phyloP scores from a whole-genome alignment of 2,888 invertebrate genomes.

The Selenia dentaria region DNA sequence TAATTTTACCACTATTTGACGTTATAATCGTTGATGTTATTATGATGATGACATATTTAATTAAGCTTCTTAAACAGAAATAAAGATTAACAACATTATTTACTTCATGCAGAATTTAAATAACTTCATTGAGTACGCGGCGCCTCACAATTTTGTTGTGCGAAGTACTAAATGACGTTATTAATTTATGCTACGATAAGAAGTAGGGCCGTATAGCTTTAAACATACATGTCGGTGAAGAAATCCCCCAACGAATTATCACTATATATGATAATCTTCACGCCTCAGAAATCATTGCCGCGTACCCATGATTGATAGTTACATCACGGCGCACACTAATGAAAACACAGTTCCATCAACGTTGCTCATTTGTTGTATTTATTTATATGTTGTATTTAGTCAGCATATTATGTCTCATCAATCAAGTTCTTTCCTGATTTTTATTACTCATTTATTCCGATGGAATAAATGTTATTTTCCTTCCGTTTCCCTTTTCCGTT shows the following conservation, averaged over 20 bases:
- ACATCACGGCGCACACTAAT: constrained; percentile 8
- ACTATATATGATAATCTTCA: neutral
- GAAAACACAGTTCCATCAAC: constrained; percentile 19
- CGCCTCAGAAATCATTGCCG: neutral
- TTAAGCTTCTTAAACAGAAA: too few relatives aligned
- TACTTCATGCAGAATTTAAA: too few relatives aligned
- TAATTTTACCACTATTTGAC: too few relatives aligned
- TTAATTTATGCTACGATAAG: too few relatives aligned
- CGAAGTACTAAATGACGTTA: too few relatives aligned
- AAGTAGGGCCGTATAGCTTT: too few relatives aligned
- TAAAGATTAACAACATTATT: too few relatives aligned
- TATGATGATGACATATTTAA: too few relatives aligned
- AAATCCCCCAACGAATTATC: neutral
- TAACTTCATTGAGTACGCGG: too few relatives aligned
- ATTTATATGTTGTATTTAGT: constrained; percentile 35
- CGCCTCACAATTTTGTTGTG: too few relatives aligned
- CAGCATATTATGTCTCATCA: constrained; percentile 39
- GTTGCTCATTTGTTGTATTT: constrained; percentile 33
- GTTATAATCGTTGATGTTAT: too few relatives aligned
- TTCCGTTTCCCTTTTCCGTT: constrained; percentile 36
- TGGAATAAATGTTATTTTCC: constrained; percentile 42
- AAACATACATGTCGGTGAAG: too few relatives aligned
- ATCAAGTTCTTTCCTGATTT: constrained; percentile 36
- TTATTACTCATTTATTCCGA: constrained; percentile 37
- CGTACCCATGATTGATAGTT: constrained; percentile 18